Conservation (phyloP, 2,888 invertebrate genomes). For the Hemaris fuciformis region DNA sequence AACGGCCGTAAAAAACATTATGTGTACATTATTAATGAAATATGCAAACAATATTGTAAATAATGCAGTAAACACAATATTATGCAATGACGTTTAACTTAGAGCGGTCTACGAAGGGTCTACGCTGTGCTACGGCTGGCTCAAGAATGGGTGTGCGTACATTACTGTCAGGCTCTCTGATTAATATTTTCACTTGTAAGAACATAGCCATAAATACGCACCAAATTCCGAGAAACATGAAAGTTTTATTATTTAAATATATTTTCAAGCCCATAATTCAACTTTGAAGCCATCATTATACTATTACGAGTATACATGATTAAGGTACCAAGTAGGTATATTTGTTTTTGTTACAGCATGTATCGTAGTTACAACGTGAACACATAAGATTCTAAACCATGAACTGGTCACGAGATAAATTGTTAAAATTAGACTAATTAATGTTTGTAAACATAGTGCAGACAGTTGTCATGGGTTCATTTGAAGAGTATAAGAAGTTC, state of each 20-base stretch:
- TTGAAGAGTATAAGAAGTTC: conserved; percentile 65
- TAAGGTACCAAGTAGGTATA: no score
- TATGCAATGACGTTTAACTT: background rate
- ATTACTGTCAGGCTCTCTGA: background rate
- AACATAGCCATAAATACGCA: background rate
- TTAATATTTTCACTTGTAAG: background rate
- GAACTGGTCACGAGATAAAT: conserved; percentile 33
- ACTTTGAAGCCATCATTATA: no score
- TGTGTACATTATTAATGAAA: no score
- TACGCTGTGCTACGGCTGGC: conserved; percentile 42
- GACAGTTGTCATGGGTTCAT: conserved; percentile 47
- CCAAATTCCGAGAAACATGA: no score
- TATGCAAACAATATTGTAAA: no score
- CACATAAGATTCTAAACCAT: conserved; percentile 26
- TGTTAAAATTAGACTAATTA: conserved; percentile 55
- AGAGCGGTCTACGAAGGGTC: conserved; percentile 31
- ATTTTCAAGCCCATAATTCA: no score
- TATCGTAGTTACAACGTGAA: background rate
- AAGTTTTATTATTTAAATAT: no score
- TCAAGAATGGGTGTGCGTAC: background rate
- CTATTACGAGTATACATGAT: no score
- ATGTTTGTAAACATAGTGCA: conserved; percentile 68
- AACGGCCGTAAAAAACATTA: no score
- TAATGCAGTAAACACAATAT: no score
- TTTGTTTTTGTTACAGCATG: background rate